Base-by-base conservation (phyloP, 2,888 invertebrate genomes). In the Isoperla grammatica region DNA sequence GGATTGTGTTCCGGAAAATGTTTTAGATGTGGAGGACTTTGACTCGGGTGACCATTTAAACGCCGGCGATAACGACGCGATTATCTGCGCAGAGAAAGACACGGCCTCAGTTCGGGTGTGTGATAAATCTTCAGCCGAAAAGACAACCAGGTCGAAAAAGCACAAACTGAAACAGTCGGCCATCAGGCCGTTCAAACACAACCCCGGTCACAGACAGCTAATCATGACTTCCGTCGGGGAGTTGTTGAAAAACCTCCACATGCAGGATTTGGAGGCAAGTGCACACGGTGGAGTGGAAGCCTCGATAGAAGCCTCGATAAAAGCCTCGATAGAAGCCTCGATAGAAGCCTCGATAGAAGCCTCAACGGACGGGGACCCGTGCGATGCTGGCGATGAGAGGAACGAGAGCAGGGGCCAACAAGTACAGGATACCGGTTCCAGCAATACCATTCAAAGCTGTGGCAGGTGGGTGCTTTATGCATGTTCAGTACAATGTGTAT, bases 201-300 rank as follows among this genome's bases (percentile, higher is more conserved):
- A 11, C 17, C 6, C 9, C 63, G 11, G 60, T 48, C 23, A 50
- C 43, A 22, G 59, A 62, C 11, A 59, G 50, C 61, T 59, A 54
- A 29, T 65, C 15, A 35, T 81, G 13, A 76, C 75, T 35, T 83
- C 83, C 48, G 81, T 84, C n/a, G 83, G 83, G 4, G 72, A 77
- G 29, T 70, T 84, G 29, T 71, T 84, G 66, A 78, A 81, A 65
- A 81, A 73, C 73, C 74, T 84, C 63, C 73, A 80, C 11, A 76
- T 80, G 70, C 78, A 76, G 35, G 65, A 69, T 2, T 67, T 69
- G 35, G 67, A 69, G 12, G 57, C 46, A 53, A 29, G 8, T 8
- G 29, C 29, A 29, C 29, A 29, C 8, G 4, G 29, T 29, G 29
- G 29, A 4, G 5, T 29, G 29, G 8, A 29, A 29, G 29, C 29